Base-by-base conservation (phyloP, 2,113 vertebrate genomes). In the Chionomys nivalis region DNA sequence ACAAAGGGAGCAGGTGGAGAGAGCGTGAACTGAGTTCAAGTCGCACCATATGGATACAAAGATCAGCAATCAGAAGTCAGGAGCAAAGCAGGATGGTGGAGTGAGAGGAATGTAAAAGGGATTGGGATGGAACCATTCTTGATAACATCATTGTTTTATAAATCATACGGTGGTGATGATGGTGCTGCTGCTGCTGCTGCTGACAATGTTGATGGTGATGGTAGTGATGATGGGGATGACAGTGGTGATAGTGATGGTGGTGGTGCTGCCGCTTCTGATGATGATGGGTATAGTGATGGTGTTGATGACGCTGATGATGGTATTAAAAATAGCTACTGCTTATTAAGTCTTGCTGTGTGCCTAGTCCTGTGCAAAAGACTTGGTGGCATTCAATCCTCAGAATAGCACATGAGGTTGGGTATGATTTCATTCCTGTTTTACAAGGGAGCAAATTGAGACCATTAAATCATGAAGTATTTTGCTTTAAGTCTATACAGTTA, bases 1-100 rank as follows among this genome's bases (percentile, higher is more conserved):
- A 21, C 1, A 2, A 23, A 11, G 7, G 72, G 10, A 28, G 31
- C 6, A 10, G n/a, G 1, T 10, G 3, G 36, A 58, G n/a, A 65
- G 19, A 36, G 65, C 3, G 1, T 19, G 21, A 90, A 7, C 21
- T 39, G 72, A 90, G 91, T 33, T 36, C 39, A 47, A 52, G 52
- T 4, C 75, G 52, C 39, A 47, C 58, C 33, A n/a, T 36, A 7
- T 10, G 16, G 19, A 39, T 21, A 0, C 0, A 16, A 3, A 39
- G 28, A 33, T 31, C 23, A 7, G 39, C 7, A 31, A 10, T 28
- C 49, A 11, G 87, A 87, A n/a, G 39, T 86, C 42, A 21, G 47
- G 19, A 19, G 47, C 3, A 2, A 55, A 76, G 47, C 4, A 19
- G 14, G 42, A 21, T 75, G 73, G 24, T 36, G 49, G 39, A n/a